Conservation (phyloP, 2,113 vertebrate species). For the Megaceryle maxima region DNA sequence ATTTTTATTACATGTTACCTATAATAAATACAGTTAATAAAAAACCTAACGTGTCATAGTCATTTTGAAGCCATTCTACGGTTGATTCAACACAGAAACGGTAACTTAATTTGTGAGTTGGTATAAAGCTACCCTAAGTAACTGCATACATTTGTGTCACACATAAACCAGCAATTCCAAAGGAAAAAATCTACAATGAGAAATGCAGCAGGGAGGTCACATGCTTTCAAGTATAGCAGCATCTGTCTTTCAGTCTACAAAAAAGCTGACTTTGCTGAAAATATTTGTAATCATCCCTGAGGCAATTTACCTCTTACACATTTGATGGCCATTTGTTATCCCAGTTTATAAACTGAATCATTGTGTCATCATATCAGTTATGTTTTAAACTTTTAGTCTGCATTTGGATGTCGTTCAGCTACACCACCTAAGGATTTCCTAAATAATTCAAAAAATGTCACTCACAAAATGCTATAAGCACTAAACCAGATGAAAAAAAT, state of each 20-base stretch:
- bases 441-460: background rate
- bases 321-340: background rate
- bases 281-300: background rate
- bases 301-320: background rate
- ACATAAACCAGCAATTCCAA: background rate
- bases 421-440: background rate
- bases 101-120: background rate
- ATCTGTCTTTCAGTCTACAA: background rate
- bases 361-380: background rate
- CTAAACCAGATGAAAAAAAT: background rate
- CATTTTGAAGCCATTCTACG: background rate
- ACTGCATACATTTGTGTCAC: background rate
- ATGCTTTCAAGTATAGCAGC: background rate
- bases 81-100: background rate
- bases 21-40: background rate
- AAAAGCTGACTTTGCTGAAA: background rate
- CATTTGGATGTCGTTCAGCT: background rate
- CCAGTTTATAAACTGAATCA: background rate
- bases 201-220: conserved; percentile 1
- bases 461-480: background rate
- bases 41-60: background rate
- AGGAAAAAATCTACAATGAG: background rate
- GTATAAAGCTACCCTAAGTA: background rate
- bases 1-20: background rate
- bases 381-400: background rate